Evolutionary conservation across 2,113 vertebrate genomes (phyloP).

Genomic region (Eulemur rufifrons): DNA sequence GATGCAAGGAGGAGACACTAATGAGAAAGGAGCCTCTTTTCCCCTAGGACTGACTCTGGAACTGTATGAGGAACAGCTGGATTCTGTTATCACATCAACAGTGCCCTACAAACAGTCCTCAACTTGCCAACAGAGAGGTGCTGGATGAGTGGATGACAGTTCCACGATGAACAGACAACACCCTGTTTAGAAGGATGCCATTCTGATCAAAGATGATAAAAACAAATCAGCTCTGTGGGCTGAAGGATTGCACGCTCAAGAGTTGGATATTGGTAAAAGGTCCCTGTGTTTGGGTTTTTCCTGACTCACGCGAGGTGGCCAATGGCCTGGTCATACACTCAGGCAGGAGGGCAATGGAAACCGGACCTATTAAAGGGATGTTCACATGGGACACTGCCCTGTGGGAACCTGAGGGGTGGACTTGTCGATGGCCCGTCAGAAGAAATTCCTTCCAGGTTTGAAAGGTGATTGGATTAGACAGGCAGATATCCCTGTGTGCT

Average conservation of each 20-base stretch:
- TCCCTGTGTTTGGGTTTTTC: neutral
- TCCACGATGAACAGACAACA: neutral
- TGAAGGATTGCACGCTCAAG: neutral
- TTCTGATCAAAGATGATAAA: neutral
- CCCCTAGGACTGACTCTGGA: neutral
- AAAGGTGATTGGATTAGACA: neutral
- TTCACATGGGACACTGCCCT: neutral
- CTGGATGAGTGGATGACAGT: neutral
- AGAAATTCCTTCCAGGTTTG: neutral
- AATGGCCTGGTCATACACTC: neutral
- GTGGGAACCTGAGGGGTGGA: neutral
- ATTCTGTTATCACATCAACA: neutral
- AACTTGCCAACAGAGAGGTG: neutral
- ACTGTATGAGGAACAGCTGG: neutral
- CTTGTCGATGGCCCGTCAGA: neutral
- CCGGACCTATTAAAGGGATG: neutral
- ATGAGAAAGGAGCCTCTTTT: neutral
- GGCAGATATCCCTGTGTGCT: neutral
- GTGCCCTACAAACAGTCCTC: neutral
- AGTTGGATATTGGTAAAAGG: neutral
- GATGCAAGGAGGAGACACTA: neutral
- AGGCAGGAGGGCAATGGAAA: neutral
- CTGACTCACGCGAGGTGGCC: neutral
- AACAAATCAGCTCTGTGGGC: neutral
- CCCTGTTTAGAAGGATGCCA: neutral